Conservation (phyloP, 1,140 invertebrate genomes). For the Trypoxylus dichotomus region DNA sequence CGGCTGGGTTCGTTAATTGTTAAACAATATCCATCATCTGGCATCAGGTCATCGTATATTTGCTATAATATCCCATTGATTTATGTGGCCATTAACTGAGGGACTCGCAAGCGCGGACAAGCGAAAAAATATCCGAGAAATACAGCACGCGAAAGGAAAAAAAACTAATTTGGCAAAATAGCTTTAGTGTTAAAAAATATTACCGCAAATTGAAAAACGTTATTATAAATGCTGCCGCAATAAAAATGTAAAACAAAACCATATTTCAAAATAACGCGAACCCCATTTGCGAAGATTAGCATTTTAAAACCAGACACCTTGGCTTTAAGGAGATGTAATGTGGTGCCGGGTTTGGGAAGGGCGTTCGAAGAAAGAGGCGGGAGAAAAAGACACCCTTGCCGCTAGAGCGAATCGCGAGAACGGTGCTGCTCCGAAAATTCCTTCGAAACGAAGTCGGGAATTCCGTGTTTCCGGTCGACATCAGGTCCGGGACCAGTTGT, state of each 20-base stretch:
- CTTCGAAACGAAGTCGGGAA: not conserved
- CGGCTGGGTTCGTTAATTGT: not conserved
- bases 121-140: conserved; percentile 27
- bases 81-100: conserved; percentile 1
- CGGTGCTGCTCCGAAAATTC: conserved; percentile 18
- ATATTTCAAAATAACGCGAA: conserved; percentile 54
- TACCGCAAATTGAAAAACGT: conserved; percentile 52
- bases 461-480: conserved; percentile 33
- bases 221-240: conserved; percentile 53
- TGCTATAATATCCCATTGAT: not conserved
- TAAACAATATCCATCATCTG: not conserved
- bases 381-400: conserved; percentile 23
- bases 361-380: not conserved
- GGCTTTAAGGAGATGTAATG: conserved; percentile 48
- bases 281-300: conserved; percentile 55
- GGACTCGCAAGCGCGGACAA: conserved; percentile 1
- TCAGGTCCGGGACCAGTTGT: conserved; percentile 46
- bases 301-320: conserved; percentile 55
- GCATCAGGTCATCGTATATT: not conserved
- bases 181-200: conserved; percentile 30
- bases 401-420: conserved; percentile 33
- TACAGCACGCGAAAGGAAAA: conserved; percentile 6
- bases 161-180: conserved; percentile 27
- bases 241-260: conserved; percentile 55
- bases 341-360: conserved; percentile 33